Percentiles rank a stretch among this genome's conserved stretches.
Evolutionary conservation across 35 echinoderm and acorn worm genomes (phyloP).

Genomic region (Apostichopus californicus): DNA sequence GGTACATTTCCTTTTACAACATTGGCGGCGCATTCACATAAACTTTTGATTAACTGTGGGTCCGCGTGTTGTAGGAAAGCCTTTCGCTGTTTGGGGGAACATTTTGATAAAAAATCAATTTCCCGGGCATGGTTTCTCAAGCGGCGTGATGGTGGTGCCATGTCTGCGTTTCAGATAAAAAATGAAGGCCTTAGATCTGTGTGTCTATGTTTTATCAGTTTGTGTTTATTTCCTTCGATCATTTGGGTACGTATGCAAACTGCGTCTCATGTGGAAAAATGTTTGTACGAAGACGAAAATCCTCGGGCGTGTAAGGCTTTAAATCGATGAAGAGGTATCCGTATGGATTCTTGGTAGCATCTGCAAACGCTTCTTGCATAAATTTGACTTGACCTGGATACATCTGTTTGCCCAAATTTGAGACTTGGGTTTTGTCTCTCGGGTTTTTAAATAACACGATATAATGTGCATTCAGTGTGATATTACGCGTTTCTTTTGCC

Average conservation of each 20-base stretch:
- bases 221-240: not conserved
- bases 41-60: not conserved
- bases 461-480: conserved; percentile 72
- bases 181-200: not conserved
- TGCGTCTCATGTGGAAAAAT: conserved; percentile 44
- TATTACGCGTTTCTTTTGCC: conserved; percentile 69
- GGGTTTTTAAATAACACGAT: conserved; percentile 65
- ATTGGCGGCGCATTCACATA: conserved; percentile 28
- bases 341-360: conserved; percentile 50
- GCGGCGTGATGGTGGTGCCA: not conserved
- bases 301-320: conserved; percentile 47
- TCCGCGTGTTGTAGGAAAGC: not conserved
- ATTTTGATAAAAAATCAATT: conserved; percentile 39
- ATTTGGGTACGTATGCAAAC: conserved; percentile 44
- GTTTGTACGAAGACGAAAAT: conserved; percentile 52
- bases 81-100: conserved; percentile 32
- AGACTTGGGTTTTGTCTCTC: conserved; percentile 70
- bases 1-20: conserved; percentile 44
- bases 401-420: conserved; percentile 64
- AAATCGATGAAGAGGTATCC: conserved; percentile 61
- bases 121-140: conserved; percentile 8
- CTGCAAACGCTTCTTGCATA: conserved; percentile 54
- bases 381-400: conserved; percentile 55
- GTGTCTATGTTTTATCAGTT: not conserved
- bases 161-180: not conserved